These are phyloP conservation scores for Gulo gulo DNA, from an alignment of 2,113 vertebrate species.

Conservation along the genomic window DNA sequence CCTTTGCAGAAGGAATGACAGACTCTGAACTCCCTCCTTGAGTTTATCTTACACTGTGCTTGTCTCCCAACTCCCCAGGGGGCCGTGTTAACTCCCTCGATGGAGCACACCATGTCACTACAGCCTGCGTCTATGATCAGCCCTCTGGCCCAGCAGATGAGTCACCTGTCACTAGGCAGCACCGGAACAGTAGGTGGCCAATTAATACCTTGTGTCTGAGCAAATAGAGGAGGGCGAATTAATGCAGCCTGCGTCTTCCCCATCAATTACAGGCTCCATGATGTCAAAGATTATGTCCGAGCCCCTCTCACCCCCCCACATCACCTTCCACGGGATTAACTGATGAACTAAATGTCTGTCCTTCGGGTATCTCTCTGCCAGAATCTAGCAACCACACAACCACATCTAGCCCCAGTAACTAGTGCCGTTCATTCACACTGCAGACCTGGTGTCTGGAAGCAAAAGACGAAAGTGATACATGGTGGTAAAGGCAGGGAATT, in stretches of 20 bases:
- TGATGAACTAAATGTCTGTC: neutral
- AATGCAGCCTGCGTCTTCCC: neutral
- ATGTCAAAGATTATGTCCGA: neutral
- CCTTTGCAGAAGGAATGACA: constrained; percentile 29
- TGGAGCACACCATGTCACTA: constrained; percentile 98
- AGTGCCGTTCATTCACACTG: neutral
- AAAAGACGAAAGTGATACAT: neutral
- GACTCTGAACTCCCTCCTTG: neutral
- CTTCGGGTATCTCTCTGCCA: neutral
- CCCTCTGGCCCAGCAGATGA: constrained; percentile 97
- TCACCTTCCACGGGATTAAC: constrained; percentile 17
- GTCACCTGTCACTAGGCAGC: constrained; percentile 95
- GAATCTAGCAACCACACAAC: neutral
- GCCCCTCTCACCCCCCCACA: neutral
- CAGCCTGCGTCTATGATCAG: constrained; percentile 95
- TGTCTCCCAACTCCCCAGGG: constrained; percentile 83
- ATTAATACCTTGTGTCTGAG: constrained; percentile 58
- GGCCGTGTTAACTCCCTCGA: constrained; percentile 97
- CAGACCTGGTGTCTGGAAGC: neutral
- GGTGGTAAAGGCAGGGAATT: neutral
- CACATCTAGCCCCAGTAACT: neutral
- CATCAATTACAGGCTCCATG: neutral
- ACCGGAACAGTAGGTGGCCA: constrained; percentile 85
- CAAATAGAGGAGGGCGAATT: constrained; percentile 36
- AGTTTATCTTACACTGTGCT: neutral